Base-by-base conservation (phyloP, 2,113 vertebrate species). In the Tyrannus savana region DNA sequence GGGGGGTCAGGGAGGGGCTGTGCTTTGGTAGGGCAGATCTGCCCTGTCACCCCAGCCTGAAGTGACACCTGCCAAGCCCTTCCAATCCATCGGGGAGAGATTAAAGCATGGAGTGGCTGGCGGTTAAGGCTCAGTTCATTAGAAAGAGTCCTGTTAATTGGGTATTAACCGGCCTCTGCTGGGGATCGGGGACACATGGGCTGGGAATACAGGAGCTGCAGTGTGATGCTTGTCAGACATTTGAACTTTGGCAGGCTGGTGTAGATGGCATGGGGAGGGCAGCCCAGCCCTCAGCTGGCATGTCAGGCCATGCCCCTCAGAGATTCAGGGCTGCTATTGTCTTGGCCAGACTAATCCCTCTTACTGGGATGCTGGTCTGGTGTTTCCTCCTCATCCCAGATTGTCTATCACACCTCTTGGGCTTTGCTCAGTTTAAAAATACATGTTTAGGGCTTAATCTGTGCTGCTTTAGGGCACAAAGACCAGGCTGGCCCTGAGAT, bases 101-200 rank as follows among this genome's bases (percentile, higher is more conserved):
- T 97, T 91, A 96, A 94, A 96, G 95, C 75, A 91, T 46, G 85
- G 76, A 87, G 82, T 90, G 72, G 55, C 82, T 95, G 90, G 85
- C 5, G 12, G 93, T 67, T 90, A 80, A 85, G 67, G 85, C 90
- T 93, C 75, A 52, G 95, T 96, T 97, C 95, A 75, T 96, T 96
- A 96, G 92, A 72, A 90, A 90, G 75, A 95, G 82, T 83, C 79
- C 95, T 68, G 93, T 97, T 96, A 96, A 97, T 97, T 96, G 95
- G 96, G 93, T 95, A 95, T 96, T 95, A 96, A 89, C 84, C 63
- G 87, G 95, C 87, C 96, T 96, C 96, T 96, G 95, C 75, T 94
- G 96, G 93, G 90, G 95, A 94, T 59, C 71, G 7, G 79, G 95
- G 95, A 96, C 95, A 96, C 95, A 95, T 92, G 96, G 93, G 87